Percentiles rank a stretch among this genome's conserved stretches.
Conservation (phyloP, 1,140 invertebrate genomes). For the Solen grandis region DNA sequence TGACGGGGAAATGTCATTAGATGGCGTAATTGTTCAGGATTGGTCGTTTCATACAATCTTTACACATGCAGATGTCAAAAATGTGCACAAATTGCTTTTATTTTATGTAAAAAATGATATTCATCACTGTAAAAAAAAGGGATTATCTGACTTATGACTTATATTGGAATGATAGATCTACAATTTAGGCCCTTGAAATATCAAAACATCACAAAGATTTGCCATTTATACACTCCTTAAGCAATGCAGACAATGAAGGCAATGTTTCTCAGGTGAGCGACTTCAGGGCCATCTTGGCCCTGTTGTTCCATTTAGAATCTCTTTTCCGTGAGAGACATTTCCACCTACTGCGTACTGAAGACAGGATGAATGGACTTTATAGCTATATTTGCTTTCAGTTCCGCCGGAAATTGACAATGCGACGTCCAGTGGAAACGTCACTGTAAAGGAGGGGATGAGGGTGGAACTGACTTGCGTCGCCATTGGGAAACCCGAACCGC, state of each 20-base stretch:
- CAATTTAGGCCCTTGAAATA: too few relatives aligned
- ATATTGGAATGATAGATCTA: too few relatives aligned
- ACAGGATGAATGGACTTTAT: background rate
- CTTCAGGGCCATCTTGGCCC: too few relatives aligned
- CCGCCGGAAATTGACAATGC: constrained; percentile 39
- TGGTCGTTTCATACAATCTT: too few relatives aligned
- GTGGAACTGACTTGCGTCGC: constrained; percentile 42
- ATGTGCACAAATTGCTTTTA: too few relatives aligned
- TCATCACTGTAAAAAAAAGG: too few relatives aligned
- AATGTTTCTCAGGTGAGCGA: too few relatives aligned
- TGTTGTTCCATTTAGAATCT: background rate
- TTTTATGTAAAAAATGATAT: too few relatives aligned
- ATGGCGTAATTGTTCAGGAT: too few relatives aligned
- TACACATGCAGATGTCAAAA: too few relatives aligned
- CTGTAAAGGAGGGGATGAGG: constrained; percentile 19
- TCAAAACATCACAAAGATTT: background rate
- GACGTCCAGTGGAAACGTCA: constrained; percentile 15
- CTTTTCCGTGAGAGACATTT: background rate
- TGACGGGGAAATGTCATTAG: too few relatives aligned
- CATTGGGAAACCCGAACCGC: constrained; percentile 28
- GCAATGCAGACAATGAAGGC: background rate
- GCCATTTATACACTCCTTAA: background rate
- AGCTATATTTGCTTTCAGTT: background rate
- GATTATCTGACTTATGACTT: too few relatives aligned
- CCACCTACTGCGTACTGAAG: background rate